Conservation (phyloP, 2,113 vertebrate genomes). For the Platichthys stellatus region DNA sequence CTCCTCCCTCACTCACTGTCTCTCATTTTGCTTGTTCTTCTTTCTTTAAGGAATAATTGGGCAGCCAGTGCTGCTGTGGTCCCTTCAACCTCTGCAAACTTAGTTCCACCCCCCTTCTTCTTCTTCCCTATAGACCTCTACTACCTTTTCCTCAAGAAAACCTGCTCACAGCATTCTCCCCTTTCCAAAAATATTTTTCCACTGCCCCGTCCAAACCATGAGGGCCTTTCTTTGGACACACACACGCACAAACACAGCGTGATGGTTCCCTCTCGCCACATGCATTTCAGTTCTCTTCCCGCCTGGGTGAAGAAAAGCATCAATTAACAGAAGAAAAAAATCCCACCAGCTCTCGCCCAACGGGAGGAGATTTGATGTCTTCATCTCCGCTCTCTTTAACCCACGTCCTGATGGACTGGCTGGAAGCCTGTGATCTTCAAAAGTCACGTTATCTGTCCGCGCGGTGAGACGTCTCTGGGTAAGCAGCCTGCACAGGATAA, state of each 20-base stretch:
- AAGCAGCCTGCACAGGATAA: not conserved
- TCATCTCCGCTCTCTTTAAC: no score
- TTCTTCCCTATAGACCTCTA: constrained; percentile 43
- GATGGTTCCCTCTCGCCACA: constrained; percentile 40
- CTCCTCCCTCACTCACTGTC: not conserved
- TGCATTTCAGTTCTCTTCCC: constrained; percentile 26
- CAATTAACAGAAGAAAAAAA: not conserved
- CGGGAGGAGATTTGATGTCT: no score
- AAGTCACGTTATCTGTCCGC: no score
- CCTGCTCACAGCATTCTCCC: constrained; percentile 68
- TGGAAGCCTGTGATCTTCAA: not conserved
- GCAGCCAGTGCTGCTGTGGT: constrained; percentile 32
- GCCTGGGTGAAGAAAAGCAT: constrained; percentile 10
- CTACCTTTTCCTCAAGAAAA: constrained; percentile 66
- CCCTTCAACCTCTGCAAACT: constrained; percentile 20
- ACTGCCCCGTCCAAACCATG: constrained; percentile 78
- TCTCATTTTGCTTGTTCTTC: not conserved
- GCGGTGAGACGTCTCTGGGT: no score
- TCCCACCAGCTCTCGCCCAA: not conserved
- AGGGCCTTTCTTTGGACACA: constrained; percentile 74
- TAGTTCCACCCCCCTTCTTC: not conserved
- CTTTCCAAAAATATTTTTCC: constrained; percentile 79
- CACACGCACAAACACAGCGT: constrained; percentile 20
- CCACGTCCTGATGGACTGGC: no score
- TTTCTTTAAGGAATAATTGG: constrained; percentile 19